These are phyloP conservation scores for Melinaea marsaeus DNA, from an alignment of 2,888 invertebrate species.

Conservation along the genomic window DNA sequence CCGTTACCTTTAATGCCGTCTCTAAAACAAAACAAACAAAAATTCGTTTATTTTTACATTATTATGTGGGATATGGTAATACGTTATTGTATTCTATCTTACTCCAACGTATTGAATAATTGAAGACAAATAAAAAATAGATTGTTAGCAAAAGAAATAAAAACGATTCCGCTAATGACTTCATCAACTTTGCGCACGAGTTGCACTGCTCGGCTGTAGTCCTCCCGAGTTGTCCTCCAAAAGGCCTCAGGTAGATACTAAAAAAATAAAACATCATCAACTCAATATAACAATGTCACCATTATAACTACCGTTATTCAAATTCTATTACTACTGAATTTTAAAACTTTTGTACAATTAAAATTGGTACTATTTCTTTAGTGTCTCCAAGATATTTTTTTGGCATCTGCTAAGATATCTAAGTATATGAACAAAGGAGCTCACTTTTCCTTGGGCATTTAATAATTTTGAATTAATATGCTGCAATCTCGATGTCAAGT, in stretches of 20 bases:
- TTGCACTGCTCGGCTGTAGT: slow-evolving; percentile 80
- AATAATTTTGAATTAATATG: slow-evolving; percentile 76
- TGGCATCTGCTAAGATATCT: no score
- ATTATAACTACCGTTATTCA: no score
- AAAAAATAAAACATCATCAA: slow-evolving; percentile 3
- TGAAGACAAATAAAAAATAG: slow-evolving; percentile 86
- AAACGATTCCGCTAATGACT: slow-evolving; percentile 80
- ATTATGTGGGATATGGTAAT: background rate
- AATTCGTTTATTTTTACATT: background rate
- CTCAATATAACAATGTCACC: background rate
- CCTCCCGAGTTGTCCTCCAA: slow-evolving; percentile 82
- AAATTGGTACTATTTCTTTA: no score
- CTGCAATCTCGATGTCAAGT: slow-evolving; percentile 80
- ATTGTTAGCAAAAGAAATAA: slow-evolving; percentile 83
- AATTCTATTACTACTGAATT: no score
- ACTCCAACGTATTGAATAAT: slow-evolving; percentile 84
- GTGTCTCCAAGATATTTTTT: no score
- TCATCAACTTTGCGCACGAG: slow-evolving; percentile 80
- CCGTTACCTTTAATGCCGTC: slow-evolving; percentile 47
- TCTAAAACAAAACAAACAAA: slow-evolving; percentile 31
- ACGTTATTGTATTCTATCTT: slow-evolving; percentile 41
- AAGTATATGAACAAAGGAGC: background rate
- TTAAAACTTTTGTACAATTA: no score
- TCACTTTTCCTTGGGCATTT: slow-evolving; percentile 64
- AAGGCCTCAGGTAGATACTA: slow-evolving; percentile 80